These are phyloP conservation scores for Perodicticus potto DNA, from an alignment of 2,797 vertebrate species.

Conservation along the genomic window DNA sequence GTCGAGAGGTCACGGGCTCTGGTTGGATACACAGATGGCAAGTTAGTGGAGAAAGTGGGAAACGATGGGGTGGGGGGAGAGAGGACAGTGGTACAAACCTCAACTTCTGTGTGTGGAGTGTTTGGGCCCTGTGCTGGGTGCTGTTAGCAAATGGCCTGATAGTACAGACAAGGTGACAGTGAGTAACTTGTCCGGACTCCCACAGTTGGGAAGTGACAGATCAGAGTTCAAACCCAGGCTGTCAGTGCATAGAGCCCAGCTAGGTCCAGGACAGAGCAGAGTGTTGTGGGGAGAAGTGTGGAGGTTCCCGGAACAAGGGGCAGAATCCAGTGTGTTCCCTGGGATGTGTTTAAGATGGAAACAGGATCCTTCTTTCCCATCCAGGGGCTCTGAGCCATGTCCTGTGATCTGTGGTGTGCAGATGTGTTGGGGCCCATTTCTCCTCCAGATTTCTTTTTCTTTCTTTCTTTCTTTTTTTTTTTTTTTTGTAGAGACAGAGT, in stretches of 20 bases:
- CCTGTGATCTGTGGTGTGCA: neutral
- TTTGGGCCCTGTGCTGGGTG: neutral
- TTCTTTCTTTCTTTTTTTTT: no score
- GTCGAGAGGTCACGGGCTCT: neutral
- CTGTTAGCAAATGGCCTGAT: neutral
- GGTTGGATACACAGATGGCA: neutral
- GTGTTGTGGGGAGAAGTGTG: neutral
- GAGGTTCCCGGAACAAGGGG: neutral
- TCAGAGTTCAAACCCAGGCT: neutral
- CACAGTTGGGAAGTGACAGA: neutral
- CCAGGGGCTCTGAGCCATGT: neutral
- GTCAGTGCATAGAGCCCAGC: neutral
- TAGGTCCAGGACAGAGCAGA: neutral
- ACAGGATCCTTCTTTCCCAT: neutral
- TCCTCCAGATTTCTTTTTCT: neutral
- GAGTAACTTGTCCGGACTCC: neutral
- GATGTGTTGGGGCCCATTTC: neutral
- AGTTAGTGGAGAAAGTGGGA: neutral
- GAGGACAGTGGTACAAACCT: accelerated
- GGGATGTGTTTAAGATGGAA: neutral
- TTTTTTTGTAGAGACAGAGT: no score
- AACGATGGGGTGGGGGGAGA: neutral
- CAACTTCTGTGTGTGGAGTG: neutral
- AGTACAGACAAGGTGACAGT: slow-evolving; percentile 16
- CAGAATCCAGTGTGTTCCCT: neutral